Evolutionary conservation across 2,888 invertebrate species (phyloP), one percentile per base, ranked within the genome.

Genomic region (Magallana nippona): DNA sequence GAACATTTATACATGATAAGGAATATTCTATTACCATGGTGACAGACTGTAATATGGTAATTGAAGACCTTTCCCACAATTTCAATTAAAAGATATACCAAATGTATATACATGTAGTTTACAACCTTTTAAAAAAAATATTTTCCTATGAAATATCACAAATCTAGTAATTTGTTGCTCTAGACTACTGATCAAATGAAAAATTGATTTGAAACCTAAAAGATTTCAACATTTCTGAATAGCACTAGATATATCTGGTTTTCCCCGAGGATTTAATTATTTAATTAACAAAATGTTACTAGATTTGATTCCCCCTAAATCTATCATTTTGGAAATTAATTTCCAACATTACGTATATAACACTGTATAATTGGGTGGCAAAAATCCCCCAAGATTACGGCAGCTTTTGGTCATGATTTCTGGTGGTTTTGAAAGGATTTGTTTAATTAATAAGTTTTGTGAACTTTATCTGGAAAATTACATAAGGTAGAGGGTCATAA

Each of bases 301-400:
- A 15, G 10, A 11, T 60, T 60, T 60, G n/a, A 60, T 60, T 60
- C 19, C 60, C 44, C 19, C 19, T 8, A 19, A 60, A 60, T 71
- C 27, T 71, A 71, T 27, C 71, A 71, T 71, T 71, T 71, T 71
- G 71, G 71, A 71, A 71, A 71, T 71, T 71, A 71, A 71, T 71
- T 32, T 71, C 71, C 27, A 5, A 2, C 13, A 71, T 71, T 71
- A 71, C 27, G 32, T 71, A 71, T 32, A 22, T 32, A 71, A 1
- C 22, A n/a, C 27, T 15, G 44, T 13, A 32, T 71, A 22, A 71
- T 71, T 32, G 22, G 27, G 71, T 13, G 15, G 22, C 71, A 71
- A 71, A 71, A 71, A 71, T 71, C 71, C 71, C 1, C 22, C 11
- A 15, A 71, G 71, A 71, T 71, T 71, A 71, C 2, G 15, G 71